Conservation (phyloP, 2,888 invertebrate species). For the Hirtodrosophila duncani region DNA sequence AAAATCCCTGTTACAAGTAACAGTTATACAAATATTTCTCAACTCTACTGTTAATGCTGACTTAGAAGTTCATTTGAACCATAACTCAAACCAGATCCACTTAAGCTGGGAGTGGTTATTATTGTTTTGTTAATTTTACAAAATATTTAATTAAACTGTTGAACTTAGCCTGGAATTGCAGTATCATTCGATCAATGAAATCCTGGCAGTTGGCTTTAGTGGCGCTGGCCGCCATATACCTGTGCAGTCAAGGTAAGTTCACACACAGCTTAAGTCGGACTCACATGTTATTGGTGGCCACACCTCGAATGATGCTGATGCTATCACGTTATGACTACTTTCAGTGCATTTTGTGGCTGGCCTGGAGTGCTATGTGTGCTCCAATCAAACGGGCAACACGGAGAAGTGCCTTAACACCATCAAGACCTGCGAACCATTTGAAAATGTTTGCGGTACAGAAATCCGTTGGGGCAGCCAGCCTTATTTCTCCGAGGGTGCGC, state of each 20-base stretch:
- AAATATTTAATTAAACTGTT: slow-evolving; percentile 30
- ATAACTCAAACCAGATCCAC: no score
- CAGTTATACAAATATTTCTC: no score
- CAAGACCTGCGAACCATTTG: slow-evolving; percentile 91
- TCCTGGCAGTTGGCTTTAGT: slow-evolving; percentile 68
- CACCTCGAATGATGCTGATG: slow-evolving; percentile 33
- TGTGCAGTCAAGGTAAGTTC: slow-evolving; percentile 65
- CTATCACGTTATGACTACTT: slow-evolving; percentile 4
- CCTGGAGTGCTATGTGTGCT: slow-evolving; percentile 97
- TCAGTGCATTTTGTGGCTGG: slow-evolving; percentile 77
- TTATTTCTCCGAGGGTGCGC: slow-evolving; percentile 95
- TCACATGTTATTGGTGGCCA: no score
- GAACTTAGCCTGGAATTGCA: background rate
- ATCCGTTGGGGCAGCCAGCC: slow-evolving; percentile 95
- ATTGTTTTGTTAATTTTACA: slow-evolving; percentile 20
- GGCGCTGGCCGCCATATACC: slow-evolving; percentile 58
- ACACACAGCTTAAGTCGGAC: background rate
- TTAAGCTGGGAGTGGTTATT: slow-evolving; percentile 52
- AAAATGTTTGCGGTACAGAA: slow-evolving; percentile 84
- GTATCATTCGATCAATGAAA: slow-evolving; percentile 44
- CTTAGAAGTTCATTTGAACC: no score
- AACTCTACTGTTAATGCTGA: no score
- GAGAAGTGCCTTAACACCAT: slow-evolving; percentile 96
- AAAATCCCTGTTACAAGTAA: no score
- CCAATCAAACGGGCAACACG: slow-evolving; percentile 92